Base-by-base conservation (phyloP, 1,140 invertebrate species). In the Drosophila bocqueti region DNA sequence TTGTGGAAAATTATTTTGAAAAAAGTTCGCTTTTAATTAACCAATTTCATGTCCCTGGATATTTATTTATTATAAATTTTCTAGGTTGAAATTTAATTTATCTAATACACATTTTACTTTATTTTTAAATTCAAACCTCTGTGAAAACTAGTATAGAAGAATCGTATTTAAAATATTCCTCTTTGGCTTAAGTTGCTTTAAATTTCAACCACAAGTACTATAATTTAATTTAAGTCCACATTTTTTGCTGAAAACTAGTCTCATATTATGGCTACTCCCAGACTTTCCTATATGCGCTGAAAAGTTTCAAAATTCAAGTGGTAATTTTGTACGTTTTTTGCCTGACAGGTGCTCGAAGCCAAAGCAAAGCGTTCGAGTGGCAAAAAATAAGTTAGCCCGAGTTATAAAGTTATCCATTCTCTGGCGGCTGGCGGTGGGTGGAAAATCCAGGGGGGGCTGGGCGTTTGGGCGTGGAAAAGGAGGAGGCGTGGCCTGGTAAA, bases 321-420 rank as follows among this genome's bases (percentile, higher is more conserved):
- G 21, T 29, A n/a, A 34, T 45, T 68, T 34, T 24, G 8, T 6
- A 29, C 18, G 16, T 42, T 71, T 47, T 59, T 40, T 31, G 1
- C 15, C 47, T 38, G 54, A 18, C 71, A 60, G 71, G 46, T 52
- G 55, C 71, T 72, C 29, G 45, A 60, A 72, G 67, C 69, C 29
- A 72, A 72, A 43, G 69, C 67, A 52, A 74, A 73, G 71, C 71
- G 71, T 74, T 73, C 71, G 46, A 61, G 71, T 73, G 68, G 71
- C 54, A 74, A 73, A 73, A 74, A 73, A 73, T 73, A 74, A 74
- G 67, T 74, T 74, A 73, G 45, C 64, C n/a, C 45, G 46, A 61
- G 46, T 73, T 73, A 42, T 52, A 74, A 74, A 74, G 67, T 74
- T 74, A 72, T 60, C 38, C 69, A 73, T 60, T 43, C 15, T 31